Base-by-base conservation (phyloP, 2,888 invertebrate species). In the Xestia c-nigrum region DNA sequence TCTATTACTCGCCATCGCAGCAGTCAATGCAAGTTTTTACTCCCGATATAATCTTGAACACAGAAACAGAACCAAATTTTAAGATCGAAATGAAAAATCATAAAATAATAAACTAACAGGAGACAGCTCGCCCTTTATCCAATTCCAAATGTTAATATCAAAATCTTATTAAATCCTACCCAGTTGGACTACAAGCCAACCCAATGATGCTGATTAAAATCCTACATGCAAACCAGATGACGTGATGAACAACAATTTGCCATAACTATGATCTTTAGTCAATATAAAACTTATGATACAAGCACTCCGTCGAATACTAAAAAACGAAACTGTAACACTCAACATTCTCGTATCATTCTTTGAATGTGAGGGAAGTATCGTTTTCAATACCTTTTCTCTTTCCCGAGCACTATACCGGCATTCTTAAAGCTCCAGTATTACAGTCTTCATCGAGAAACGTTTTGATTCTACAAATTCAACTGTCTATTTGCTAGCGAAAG, bases 341-440 rank as follows among this genome's bases (percentile, higher is more conserved):
- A 40, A 9, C 38, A 19, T 50, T 38, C 38, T 64, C 50, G 19
- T 38, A 70, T 21, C 43, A 50, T 50, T 57, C 1, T 24, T 65
- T 43, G 19, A 77, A 43, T n/a, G 21, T 50, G 46, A 3, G 12
- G 3, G 5, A 43, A 14, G 24, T 59, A 65, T 59, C 55, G 59
- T 31, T 74, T 69, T 24, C 69, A 66, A 50, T 74, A 57, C 38
- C 38, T 67, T 74, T 66, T 64, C 38, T 66, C 38, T 67, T 63
- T 21, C 16, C 40, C 31, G 21, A 70, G 61, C 55, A 31, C 55
- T 57, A 38, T 63, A 50, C 14, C 38, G 50, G 38, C 24, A 71
- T 71, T 50, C 24, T 57, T 19, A 24, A 64, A 81, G 52, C 57
- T 59, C n/a, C 38, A 71, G 57, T 50, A 50, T 52, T 64, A 31